These are phyloP conservation scores for Castor canadensis DNA, from an alignment of 2,113 vertebrate species.

Conservation along the genomic window DNA sequence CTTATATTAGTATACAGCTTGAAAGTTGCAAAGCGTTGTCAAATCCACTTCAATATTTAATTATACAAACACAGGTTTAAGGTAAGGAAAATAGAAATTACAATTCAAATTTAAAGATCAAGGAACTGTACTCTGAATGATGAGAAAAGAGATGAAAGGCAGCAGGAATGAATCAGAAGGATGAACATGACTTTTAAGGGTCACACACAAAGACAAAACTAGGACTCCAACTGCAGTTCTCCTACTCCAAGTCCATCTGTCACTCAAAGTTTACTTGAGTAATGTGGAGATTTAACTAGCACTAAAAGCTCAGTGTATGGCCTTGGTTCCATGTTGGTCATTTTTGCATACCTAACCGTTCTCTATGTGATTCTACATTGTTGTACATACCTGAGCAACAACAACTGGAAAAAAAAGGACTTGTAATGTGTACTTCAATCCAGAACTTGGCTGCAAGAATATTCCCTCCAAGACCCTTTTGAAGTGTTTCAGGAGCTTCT, in stretches of 20 bases:
- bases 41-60: neutral
- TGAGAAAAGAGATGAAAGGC: neutral
- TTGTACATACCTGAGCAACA: neutral
- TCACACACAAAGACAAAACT: neutral
- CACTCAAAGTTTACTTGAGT: neutral
- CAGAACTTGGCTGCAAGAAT: neutral
- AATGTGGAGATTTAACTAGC: neutral
- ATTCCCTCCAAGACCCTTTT: conserved; percentile 32
- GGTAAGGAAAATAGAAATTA: neutral
- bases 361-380: neutral
- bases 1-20: neutral
- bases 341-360: neutral
- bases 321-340: neutral
- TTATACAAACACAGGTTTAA: neutral
- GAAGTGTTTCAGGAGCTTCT: neutral
- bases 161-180: neutral
- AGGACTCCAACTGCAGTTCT: neutral
- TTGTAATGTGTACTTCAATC: neutral
- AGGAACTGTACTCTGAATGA: neutral
- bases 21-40: neutral
- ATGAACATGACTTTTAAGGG: neutral
- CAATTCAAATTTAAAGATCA: conserved; percentile 13
- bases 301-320: neutral
- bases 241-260: neutral
- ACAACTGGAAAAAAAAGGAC: neutral